phyloP scores from a whole-genome alignment of 2,888 invertebrate genomes.

The Drosophila borborema region DNA sequence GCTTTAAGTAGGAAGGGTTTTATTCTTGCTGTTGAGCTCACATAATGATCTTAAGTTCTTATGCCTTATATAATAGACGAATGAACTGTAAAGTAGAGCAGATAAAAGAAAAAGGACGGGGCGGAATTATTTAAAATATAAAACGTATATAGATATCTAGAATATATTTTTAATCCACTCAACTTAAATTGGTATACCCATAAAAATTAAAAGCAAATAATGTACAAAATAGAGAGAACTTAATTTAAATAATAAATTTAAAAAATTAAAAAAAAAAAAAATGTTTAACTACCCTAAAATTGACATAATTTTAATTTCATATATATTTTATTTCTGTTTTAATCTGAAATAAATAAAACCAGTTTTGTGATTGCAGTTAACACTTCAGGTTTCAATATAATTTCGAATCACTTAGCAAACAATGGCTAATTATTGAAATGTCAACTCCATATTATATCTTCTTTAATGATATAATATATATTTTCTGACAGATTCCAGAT shows the following conservation, averaged over 20 bases:
- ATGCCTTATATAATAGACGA: background rate
- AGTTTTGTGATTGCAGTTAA: background rate
- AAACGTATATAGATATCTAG: background rate
- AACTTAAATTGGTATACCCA: background rate
- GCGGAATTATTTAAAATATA: background rate
- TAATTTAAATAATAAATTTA: too few species aligned
- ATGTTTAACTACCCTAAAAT: background rate
- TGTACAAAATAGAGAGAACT: background rate
- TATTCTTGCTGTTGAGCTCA: background rate
- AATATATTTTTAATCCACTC: background rate
- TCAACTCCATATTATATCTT: slow-evolving; percentile 17
- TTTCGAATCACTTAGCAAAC: slow-evolving; percentile 23
- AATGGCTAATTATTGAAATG: slow-evolving; percentile 35
- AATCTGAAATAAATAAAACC: background rate
- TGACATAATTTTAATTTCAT: background rate
- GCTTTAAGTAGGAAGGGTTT: slow-evolving; percentile 45
- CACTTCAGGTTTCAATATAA: slow-evolving; percentile 10
- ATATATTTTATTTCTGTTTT: background rate
- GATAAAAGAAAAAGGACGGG: background rate
- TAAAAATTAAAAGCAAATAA: background rate
- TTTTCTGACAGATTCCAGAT: background rate
- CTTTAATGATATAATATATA: background rate
- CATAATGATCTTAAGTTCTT: slow-evolving; percentile 37
- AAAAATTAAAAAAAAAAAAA: too few species aligned
- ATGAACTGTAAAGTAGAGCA: slow-evolving; percentile 7